Conservation (phyloP, 2,113 vertebrate species). For the Ictalurus punctatus region DNA sequence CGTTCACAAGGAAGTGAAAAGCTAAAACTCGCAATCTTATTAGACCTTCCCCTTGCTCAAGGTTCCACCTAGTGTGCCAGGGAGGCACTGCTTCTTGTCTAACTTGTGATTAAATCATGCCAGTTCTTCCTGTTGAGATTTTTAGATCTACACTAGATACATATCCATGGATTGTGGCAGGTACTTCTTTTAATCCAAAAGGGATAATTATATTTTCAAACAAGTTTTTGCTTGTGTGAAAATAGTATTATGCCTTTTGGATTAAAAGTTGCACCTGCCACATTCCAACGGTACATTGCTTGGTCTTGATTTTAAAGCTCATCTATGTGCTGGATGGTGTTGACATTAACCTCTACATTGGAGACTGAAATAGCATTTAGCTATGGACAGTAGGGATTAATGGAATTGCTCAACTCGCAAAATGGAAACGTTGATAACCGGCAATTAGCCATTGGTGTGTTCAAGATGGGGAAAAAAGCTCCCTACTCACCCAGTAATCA, state of each 20-base stretch:
- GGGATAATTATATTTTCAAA: too few relatives aligned
- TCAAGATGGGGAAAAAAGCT: not conserved
- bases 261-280: not conserved
- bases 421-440: not conserved
- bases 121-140: not conserved
- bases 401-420: not conserved
- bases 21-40: not conserved
- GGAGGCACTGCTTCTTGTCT: too few relatives aligned
- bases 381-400: not conserved
- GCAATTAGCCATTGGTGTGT: not conserved
- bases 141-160: not conserved
- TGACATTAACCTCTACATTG: not conserved
- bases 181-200: too few relatives aligned
- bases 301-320: not conserved
- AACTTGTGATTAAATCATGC: not conserved
- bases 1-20: not conserved
- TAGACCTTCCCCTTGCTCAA: not conserved
- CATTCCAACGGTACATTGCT: not conserved
- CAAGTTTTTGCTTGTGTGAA: not conserved
- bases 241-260: not conserved
- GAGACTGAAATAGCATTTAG: not conserved
- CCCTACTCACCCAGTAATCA: not conserved
- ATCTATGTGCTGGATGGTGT: not conserved
- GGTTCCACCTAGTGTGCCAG: not conserved
- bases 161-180: not conserved